phyloP scores from a whole-genome alignment of 2,797 vertebrate species.

The Hippopotamyrus pictus region DNA sequence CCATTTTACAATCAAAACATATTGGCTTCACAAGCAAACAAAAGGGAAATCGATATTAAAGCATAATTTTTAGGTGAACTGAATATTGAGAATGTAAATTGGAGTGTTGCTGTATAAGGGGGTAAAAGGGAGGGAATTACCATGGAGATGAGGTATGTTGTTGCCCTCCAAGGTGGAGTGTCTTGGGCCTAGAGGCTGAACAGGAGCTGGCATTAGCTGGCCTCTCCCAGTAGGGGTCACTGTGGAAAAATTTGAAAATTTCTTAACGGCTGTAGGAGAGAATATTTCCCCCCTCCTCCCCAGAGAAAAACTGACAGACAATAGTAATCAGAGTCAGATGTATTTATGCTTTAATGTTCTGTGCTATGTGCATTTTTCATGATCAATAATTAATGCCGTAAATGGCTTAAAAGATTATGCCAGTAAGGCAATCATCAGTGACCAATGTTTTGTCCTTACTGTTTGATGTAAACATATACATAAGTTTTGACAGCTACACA shows the following conservation, averaged over 20 bases:
- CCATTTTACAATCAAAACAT: neutral
- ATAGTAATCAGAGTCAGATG: constrained; percentile 13
- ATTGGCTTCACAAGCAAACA: constrained; percentile 9
- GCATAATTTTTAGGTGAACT: neutral
- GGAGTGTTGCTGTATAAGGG: constrained; percentile 11
- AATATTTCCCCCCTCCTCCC: constrained; percentile 29
- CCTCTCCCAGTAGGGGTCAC: constrained; percentile 76
- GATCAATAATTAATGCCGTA: constrained; percentile 3
- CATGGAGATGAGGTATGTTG: constrained; percentile 76
- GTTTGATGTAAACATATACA: neutral
- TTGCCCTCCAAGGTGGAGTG: constrained; percentile 72
- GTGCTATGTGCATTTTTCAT: constrained; percentile 3
- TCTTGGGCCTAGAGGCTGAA: constrained; percentile 72
- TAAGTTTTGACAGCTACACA: constrained; percentile 6
- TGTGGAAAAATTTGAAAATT: constrained; percentile 60
- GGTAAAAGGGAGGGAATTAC: constrained; percentile 56
- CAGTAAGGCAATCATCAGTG: neutral
- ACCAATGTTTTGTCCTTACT: neutral
- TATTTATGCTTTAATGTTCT: neutral
- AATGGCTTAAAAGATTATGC: neutral
- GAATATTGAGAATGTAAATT: neutral
- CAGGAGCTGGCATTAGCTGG: constrained; percentile 70
- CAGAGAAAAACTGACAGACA: constrained; percentile 18
- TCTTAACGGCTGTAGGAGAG: constrained; percentile 46
- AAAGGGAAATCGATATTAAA: neutral